A percentile compares a stretch with the other conserved stretches of the same genome.
Conservation (phyloP, 2,888 invertebrate species). For the Pinctada fucata region DNA sequence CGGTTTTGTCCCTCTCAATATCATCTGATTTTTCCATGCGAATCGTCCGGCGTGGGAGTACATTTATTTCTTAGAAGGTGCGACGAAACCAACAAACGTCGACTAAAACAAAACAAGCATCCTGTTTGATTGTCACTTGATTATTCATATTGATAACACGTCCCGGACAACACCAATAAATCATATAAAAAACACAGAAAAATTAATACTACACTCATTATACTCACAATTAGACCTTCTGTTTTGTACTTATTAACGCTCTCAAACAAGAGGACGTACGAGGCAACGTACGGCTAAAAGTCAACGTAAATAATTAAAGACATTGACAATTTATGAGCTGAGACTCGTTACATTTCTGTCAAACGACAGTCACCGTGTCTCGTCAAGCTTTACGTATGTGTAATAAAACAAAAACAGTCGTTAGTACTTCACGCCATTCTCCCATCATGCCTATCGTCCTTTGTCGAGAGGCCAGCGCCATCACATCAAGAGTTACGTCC, state of each 20-base stretch:
- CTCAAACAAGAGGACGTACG: neutral
- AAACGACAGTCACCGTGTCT: neutral
- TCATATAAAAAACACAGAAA: neutral
- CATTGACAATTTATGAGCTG: neutral
- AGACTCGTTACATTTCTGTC: neutral
- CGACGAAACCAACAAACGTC: too few relatives aligned
- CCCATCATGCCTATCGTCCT: neutral
- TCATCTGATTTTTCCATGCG: too few relatives aligned
- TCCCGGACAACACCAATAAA: neutral
- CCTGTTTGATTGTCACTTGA: too few relatives aligned
- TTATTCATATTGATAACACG: neutral
- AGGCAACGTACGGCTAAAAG: neutral
- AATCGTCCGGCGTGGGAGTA: too few relatives aligned
- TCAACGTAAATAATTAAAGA: conserved; percentile 1
- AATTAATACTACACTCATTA: neutral
- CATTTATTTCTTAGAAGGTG: too few relatives aligned
- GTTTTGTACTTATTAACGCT: neutral
- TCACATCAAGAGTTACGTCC: neutral
- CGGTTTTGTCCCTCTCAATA: too few relatives aligned
- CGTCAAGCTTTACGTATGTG: neutral
- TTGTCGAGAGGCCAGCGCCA: neutral
- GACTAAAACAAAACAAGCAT: too few relatives aligned
- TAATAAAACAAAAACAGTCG: neutral
- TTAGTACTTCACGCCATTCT: conserved; percentile 6
- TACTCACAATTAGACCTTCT: neutral